Percentiles rank a stretch among this genome's conserved stretches.
These are phyloP conservation scores for Pelobates cultripes DNA, from an alignment of 2,797 vertebrate genomes.

Conservation along the genomic window DNA sequence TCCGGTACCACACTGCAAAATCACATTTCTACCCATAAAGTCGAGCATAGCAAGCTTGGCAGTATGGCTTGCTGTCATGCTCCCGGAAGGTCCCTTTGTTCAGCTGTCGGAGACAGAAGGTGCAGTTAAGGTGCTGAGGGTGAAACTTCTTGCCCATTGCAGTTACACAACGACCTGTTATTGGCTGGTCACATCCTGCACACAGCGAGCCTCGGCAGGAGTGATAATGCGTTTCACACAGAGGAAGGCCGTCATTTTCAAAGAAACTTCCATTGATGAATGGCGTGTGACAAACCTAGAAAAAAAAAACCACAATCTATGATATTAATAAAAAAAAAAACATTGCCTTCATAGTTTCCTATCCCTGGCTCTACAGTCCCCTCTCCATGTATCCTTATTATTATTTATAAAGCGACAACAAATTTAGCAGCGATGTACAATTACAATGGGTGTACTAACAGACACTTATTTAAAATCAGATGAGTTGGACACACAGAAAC, in stretches of 20 bases:
- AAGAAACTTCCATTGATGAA: slow-evolving; percentile 92
- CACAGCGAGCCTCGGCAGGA: slow-evolving; percentile 85
- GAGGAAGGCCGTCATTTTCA: slow-evolving; percentile 86
- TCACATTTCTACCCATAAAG: slow-evolving; percentile 77
- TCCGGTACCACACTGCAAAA: too few species aligned
- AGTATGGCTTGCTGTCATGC: slow-evolving; percentile 91
- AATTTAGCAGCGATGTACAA: too few species aligned
- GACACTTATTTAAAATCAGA: too few species aligned
- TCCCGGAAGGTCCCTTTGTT: slow-evolving; percentile 94
- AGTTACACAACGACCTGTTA: slow-evolving; percentile 88
- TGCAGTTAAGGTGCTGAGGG: slow-evolving; percentile 89
- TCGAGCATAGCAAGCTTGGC: slow-evolving; percentile 90
- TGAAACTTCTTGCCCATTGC: slow-evolving; percentile 92
- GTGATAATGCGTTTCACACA: slow-evolving; percentile 91
- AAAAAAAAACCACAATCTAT: not conserved
- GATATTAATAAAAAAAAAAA: too few species aligned
- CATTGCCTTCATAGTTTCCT: too few species aligned
- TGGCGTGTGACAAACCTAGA: slow-evolving; percentile 67
- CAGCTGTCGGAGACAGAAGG: slow-evolving; percentile 89
- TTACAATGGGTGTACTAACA: too few species aligned
- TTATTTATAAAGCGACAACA: too few species aligned
- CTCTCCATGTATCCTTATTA: too few species aligned
- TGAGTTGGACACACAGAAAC: too few species aligned
- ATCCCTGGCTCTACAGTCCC: too few species aligned
- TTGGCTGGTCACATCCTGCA: slow-evolving; percentile 88